phyloP scores from a whole-genome alignment of 2,113 vertebrate genomes.

The Copsychus sechellarum region DNA sequence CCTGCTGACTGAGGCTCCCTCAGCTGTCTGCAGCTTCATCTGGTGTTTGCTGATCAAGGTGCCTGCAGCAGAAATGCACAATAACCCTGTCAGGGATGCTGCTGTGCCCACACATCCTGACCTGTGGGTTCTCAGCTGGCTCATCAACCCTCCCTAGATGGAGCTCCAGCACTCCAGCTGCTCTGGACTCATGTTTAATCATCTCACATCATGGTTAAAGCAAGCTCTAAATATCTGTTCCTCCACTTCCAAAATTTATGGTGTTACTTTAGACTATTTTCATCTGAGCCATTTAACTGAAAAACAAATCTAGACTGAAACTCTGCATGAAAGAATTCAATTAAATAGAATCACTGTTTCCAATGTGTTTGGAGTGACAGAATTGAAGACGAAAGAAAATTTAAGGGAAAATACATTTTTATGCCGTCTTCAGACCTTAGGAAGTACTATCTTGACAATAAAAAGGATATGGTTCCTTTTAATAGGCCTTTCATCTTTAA shows the following conservation, averaged over 20 bases:
- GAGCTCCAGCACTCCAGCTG: neutral
- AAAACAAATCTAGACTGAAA: constrained; percentile 21
- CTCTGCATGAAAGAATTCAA: constrained; percentile 11
- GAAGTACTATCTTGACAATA: neutral
- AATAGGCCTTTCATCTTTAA: neutral
- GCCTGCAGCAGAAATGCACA: neutral
- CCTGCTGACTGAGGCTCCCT: neutral
- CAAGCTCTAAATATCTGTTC: neutral
- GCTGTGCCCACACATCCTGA: neutral
- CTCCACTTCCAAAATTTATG: neutral
- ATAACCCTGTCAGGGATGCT: accelerated
- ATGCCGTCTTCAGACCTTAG: neutral
- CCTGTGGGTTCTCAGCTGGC: neutral
- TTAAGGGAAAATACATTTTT: neutral
- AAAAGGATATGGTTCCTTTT: neutral
- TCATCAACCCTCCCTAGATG: neutral
- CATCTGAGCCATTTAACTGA: neutral
- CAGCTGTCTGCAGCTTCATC: neutral
- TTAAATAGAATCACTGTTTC: constrained; percentile 11
- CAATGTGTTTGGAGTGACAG: neutral
- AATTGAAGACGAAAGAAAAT: neutral
- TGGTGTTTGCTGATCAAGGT: neutral
- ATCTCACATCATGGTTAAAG: neutral
- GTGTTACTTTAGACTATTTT: neutral
- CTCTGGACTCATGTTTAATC: neutral